Conservation (phyloP, 2,797 vertebrate genomes). For the Falco novaeseelandiae region DNA sequence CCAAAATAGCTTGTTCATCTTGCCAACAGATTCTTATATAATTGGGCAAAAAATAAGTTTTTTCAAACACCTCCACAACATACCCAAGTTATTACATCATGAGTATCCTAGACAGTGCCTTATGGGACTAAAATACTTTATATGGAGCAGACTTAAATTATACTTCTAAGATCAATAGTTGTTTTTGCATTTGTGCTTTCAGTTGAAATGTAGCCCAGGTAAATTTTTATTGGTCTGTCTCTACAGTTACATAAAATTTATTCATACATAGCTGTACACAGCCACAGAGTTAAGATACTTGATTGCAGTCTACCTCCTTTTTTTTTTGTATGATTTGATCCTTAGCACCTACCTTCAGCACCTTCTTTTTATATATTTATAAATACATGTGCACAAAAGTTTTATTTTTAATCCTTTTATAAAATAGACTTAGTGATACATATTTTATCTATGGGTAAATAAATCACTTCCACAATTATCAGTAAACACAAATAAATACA, state of each 20-base stretch:
- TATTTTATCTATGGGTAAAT: constrained; percentile 15
- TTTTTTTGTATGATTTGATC: background rate
- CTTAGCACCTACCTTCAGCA: background rate
- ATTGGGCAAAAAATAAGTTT: background rate
- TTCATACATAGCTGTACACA: background rate
- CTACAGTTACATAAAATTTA: background rate
- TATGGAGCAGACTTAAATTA: background rate
- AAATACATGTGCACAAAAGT: background rate
- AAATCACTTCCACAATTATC: constrained; percentile 29
- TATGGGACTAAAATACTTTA: background rate
- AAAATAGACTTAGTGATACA: constrained; percentile 20
- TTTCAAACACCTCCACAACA: background rate
- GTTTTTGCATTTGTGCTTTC: background rate
- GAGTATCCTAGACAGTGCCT: background rate
- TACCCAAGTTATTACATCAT: background rate
- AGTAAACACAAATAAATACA: constrained; percentile 1
- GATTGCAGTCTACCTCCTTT: background rate
- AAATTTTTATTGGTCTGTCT: background rate
- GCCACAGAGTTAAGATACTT: background rate
- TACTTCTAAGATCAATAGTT: background rate
- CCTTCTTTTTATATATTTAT: background rate
- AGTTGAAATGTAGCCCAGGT: background rate
- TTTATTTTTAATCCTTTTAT: constrained; percentile 37
- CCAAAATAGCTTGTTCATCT: constrained; percentile 2
- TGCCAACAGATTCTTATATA: constrained; percentile 46